A percentile compares a stretch with the other conserved stretches of the same genome.
These are phyloP conservation scores for Macquaria ambigua DNA, from an alignment of 2,113 vertebrate genomes.

Conservation along the genomic window DNA sequence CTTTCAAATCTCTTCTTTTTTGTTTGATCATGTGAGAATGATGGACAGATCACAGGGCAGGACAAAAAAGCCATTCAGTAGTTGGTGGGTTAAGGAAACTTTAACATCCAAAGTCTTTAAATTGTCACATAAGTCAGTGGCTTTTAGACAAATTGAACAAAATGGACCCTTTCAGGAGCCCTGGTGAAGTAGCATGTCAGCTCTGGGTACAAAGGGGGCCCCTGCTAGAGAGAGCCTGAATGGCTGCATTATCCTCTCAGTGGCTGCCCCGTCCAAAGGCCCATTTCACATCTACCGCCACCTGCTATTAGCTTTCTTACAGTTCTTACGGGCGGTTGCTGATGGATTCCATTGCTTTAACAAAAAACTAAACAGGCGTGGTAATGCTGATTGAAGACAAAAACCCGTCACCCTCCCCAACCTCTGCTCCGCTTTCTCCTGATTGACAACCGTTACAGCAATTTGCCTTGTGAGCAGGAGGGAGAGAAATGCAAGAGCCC, in stretches of 20 bases:
- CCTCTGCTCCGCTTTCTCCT: slow-evolving; percentile 46
- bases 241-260: slow-evolving; percentile 84
- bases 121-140: slow-evolving; percentile 86
- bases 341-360: slow-evolving; percentile 84
- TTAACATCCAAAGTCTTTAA: slow-evolving; percentile 84
- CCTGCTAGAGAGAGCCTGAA: slow-evolving; percentile 83
- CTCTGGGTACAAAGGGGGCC: slow-evolving; percentile 82
- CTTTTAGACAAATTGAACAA: slow-evolving; percentile 89
- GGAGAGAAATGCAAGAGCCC: slow-evolving; percentile 48
- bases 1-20: slow-evolving; percentile 56
- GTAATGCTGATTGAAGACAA: slow-evolving; percentile 83
- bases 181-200: slow-evolving; percentile 82
- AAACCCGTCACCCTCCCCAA: slow-evolving; percentile 70
- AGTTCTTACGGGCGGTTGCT: slow-evolving; percentile 82
- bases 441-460: slow-evolving; percentile 75
- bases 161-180: slow-evolving; percentile 84
- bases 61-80: slow-evolving; percentile 69
- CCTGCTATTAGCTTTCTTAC: slow-evolving; percentile 88
- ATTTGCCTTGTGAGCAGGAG: slow-evolving; percentile 79
- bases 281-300: slow-evolving; percentile 86
- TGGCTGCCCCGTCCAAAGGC: slow-evolving; percentile 77
- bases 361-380: slow-evolving; percentile 81
- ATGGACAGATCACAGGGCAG: slow-evolving; percentile 72
- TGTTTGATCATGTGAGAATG: slow-evolving; percentile 64
- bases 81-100: slow-evolving; percentile 83